These are phyloP conservation scores for Cantharis rustica DNA, from an alignment of 2,888 invertebrate genomes.

Conservation along the genomic window DNA sequence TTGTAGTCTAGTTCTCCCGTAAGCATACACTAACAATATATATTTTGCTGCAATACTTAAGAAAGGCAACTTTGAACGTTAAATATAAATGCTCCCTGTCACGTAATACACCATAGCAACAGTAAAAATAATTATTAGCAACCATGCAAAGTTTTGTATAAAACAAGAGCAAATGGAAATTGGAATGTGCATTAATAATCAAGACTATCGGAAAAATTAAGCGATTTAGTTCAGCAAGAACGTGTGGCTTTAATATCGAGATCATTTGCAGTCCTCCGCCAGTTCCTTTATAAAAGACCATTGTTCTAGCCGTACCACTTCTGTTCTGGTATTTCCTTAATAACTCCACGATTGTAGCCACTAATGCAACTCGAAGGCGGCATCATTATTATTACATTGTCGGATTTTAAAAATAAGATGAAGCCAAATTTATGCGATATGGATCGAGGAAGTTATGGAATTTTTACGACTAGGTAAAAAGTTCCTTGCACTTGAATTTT, in stretches of 20 bases:
- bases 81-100: not conserved
- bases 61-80: not conserved
- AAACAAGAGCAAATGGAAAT: not conserved
- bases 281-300: not conserved
- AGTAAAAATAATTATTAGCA: not conserved
- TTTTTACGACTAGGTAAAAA: not conserved
- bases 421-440: not conserved
- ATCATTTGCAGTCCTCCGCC: not conserved
- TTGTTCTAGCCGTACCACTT: not conserved
- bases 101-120: slow-evolving; percentile 1
- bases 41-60: not conserved
- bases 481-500: not conserved
- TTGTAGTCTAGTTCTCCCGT: not conserved
- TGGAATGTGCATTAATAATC: not conserved
- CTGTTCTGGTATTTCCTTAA: not conserved
- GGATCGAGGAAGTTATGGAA: not conserved
- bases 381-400: not conserved
- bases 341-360: not conserved
- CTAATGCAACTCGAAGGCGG: not conserved
- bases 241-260: not conserved
- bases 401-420: not conserved
- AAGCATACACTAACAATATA: not conserved
- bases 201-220: not conserved
- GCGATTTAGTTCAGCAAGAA: not conserved
- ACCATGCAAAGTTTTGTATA: not conserved